Evolutionary conservation across 2,888 invertebrate genomes (phyloP), one percentile per base, ranked within the genome.

Genomic region (Micoletzkya japonica): DNA sequence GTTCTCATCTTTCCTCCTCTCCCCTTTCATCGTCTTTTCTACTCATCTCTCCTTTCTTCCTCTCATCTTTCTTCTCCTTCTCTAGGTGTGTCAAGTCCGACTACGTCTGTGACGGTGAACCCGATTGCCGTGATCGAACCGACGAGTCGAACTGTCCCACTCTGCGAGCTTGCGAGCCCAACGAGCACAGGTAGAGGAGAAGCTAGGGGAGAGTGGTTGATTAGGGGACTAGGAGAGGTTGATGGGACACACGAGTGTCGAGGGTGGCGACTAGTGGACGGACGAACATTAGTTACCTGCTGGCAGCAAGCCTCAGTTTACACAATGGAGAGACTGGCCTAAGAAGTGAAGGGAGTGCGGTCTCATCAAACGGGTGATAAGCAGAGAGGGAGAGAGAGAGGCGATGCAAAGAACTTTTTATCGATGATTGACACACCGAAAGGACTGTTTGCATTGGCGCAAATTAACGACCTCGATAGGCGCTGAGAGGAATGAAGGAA

Each of bases 31-130:
- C 58, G 34, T 58, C n/a, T n/a, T n/a, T n/a, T n/a, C n/a, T n/a
- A n/a, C n/a, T n/a, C n/a, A 10, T 44, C 44, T 20, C 20, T 44
- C 44, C 44, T 14, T 44, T 44, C 44, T 14, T 44, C 20, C 44
- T 14, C 44, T 44, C 10, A 14, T 14, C 20, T 10, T 14, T 14
- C 20, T 14, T 44, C 20, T 20, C 20, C 44, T 44, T 32, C n/a
- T 44, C 63, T 32, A 52, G 50, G 63, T 61, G 54, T 26, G 93
- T 95, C 76, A 89, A 91, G 0, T 92, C 91, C 85, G 88, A 90
- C 26, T 90, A 90, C 72, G 91, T 94, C 28, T 94, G 94, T 82
- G 91, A 94, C 82, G 87, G 87, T 4, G 89, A 89, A 64, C 87
- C 87, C 24, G 86, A 86, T 72, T 88, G 88, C 78, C 74, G 81